These are phyloP conservation scores for Cephalotes varians DNA, from an alignment of 2,888 invertebrate species.

Conservation along the genomic window DNA sequence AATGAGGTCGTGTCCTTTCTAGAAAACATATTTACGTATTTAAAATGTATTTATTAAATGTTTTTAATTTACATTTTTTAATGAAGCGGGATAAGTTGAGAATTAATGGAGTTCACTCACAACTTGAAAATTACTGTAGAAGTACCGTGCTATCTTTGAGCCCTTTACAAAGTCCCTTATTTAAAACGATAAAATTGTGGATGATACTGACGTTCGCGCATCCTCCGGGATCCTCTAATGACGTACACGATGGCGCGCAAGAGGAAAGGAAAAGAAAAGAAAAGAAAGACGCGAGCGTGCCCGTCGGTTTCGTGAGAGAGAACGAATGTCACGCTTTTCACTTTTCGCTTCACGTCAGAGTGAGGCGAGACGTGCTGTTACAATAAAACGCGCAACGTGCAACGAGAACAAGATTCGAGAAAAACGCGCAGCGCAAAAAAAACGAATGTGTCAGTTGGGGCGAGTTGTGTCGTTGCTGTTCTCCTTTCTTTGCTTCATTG, in stretches of 20 bases:
- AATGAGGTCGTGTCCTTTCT: neutral
- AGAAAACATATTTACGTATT: neutral
- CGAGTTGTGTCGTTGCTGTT: constrained; percentile 74
- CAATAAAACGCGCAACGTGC: constrained; percentile 20
- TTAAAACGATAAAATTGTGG: constrained; percentile 19
- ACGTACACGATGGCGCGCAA: constrained; percentile 18
- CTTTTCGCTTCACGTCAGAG: constrained; percentile 18
- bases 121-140: neutral
- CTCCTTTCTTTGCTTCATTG: constrained; percentile 61
- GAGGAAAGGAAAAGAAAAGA: neutral
- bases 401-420: constrained; percentile 14
- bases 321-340: constrained; percentile 62
- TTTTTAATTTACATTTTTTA: neutral
- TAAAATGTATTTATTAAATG: neutral
- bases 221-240: neutral
- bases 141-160: neutral
- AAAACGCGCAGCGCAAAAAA: neutral
- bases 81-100: neutral
- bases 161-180: constrained; percentile 22
- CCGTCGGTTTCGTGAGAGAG: constrained; percentile 50
- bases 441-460: constrained; percentile 80
- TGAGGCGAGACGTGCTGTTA: constrained; percentile 29
- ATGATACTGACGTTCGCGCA: constrained; percentile 7
- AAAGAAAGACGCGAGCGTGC: constrained; percentile 16
- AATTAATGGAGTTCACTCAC: neutral